phyloP scores from a whole-genome alignment of 2,797 vertebrate genomes.

The Mormyrus hasselquistii region DNA sequence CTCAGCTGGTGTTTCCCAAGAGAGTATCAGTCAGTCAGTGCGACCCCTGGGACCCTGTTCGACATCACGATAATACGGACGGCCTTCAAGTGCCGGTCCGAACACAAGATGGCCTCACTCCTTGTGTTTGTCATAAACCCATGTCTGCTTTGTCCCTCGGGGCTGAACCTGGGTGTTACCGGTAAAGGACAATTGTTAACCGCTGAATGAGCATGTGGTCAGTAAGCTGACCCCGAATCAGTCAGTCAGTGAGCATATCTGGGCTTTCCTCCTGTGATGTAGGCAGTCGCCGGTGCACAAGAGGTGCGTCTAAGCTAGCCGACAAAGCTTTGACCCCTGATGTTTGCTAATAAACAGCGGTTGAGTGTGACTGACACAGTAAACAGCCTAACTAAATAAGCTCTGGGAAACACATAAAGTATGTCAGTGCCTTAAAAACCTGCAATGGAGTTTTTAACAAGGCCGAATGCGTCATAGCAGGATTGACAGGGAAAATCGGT shows the following conservation, averaged over 20 bases:
- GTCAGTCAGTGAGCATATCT: neutral
- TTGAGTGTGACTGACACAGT: neutral
- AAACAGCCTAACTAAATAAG: neutral
- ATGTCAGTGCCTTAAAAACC: neutral
- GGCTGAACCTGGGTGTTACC: neutral
- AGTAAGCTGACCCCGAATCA: neutral
- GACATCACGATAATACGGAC: neutral
- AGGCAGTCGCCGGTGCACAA: neutral
- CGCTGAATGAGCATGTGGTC: neutral
- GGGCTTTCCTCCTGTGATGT: neutral
- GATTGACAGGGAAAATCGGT: neutral
- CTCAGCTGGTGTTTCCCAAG: neutral
- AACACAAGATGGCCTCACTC: neutral
- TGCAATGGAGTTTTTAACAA: neutral
- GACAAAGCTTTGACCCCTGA: neutral
- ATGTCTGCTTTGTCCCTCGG: neutral
- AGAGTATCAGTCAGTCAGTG: neutral
- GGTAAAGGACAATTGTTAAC: neutral
- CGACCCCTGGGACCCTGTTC: neutral
- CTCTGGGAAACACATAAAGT: neutral
- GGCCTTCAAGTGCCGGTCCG: neutral
- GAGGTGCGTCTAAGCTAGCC: neutral
- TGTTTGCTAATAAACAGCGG: constrained; percentile 1
- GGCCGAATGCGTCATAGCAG: neutral
- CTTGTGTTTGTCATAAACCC: neutral